These are phyloP conservation scores for Prinia subflava DNA, from an alignment of 2,113 vertebrate genomes.

Conservation along the genomic window DNA sequence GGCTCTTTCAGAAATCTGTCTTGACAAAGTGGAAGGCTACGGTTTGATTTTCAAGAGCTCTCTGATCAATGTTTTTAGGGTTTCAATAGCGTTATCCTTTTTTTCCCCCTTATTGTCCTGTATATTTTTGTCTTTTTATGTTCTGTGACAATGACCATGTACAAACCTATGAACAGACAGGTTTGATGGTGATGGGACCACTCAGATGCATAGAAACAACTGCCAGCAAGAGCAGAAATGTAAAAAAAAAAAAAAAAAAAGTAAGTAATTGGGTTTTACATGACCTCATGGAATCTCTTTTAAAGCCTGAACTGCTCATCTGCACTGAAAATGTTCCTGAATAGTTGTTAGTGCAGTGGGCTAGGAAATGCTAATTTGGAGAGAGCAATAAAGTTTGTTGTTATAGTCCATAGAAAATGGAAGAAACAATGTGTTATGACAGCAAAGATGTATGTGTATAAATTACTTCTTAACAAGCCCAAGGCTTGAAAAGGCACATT, in stretches of 20 bases:
- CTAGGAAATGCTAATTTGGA: not conserved
- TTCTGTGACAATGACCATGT: fast-evolving
- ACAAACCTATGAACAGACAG: not conserved
- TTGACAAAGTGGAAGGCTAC: not conserved
- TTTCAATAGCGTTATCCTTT: not conserved
- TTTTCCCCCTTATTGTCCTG: fast-evolving
- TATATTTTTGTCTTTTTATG: not conserved
- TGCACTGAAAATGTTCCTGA: not conserved
- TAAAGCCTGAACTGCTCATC: not conserved
- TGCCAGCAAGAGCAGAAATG: not conserved
- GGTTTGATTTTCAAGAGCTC: not conserved
- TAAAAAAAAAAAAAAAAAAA: not conserved
- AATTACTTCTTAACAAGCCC: not conserved
- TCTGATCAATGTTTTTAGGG: not conserved
- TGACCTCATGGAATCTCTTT: not conserved
- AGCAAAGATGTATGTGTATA: not conserved
- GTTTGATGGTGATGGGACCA: not conserved
- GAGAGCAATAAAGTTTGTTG: not conserved
- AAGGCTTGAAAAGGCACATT: not conserved
- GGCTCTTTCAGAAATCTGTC: not conserved
- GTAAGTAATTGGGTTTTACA: not conserved
- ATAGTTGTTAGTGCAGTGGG: not conserved
- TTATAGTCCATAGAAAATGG: not conserved
- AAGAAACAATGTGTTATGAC: not conserved
- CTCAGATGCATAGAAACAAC: not conserved